A percentile compares a stretch with the other conserved stretches of the same genome.
phyloP scores from a whole-genome alignment of 2,113 vertebrate genomes.

The Eulacestoma nigropectus region DNA sequence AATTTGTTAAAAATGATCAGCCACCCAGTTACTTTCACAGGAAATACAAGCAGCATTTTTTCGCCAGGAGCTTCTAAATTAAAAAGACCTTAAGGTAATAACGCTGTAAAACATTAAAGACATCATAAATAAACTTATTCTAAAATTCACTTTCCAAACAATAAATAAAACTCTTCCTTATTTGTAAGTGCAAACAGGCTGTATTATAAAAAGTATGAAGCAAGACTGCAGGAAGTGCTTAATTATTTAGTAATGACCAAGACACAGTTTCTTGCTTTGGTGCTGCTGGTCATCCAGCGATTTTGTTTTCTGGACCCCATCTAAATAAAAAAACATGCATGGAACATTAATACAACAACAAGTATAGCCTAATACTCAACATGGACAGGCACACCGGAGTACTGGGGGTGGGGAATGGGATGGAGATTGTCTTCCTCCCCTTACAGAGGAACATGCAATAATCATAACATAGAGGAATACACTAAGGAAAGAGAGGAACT shows the following conservation, averaged over 20 bases:
- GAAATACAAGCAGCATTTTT: slow-evolving; percentile 37
- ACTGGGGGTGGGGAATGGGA: not conserved
- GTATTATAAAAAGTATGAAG: slow-evolving; percentile 46
- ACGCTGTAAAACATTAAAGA: slow-evolving; percentile 44
- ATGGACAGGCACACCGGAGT: not conserved
- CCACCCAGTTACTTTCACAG: slow-evolving; percentile 17
- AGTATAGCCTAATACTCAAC: not conserved
- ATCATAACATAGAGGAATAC: not conserved
- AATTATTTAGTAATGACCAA: slow-evolving; percentile 49
- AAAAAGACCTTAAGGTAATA: slow-evolving; percentile 12
- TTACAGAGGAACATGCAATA: not conserved
- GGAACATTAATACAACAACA: not conserved
- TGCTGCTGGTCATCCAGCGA: slow-evolving; percentile 59
- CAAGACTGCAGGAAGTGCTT: not conserved
- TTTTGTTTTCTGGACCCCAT: slow-evolving; percentile 57
- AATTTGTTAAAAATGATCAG: not conserved
- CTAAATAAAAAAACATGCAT: not conserved
- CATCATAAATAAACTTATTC: slow-evolving; percentile 53
- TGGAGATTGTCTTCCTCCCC: not conserved
- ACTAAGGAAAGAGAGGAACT: not conserved
- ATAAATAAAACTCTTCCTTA: slow-evolving; percentile 56
- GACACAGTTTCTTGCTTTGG: slow-evolving; percentile 70
- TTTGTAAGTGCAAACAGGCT: slow-evolving; percentile 49
- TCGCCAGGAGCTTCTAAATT: slow-evolving; percentile 3
- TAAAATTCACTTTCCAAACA: slow-evolving; percentile 48